Percentiles rank a stretch among this genome's conserved stretches.
These are phyloP conservation scores for Bombus pascuorum DNA, from an alignment of 1,140 invertebrate species.

Conservation along the genomic window DNA sequence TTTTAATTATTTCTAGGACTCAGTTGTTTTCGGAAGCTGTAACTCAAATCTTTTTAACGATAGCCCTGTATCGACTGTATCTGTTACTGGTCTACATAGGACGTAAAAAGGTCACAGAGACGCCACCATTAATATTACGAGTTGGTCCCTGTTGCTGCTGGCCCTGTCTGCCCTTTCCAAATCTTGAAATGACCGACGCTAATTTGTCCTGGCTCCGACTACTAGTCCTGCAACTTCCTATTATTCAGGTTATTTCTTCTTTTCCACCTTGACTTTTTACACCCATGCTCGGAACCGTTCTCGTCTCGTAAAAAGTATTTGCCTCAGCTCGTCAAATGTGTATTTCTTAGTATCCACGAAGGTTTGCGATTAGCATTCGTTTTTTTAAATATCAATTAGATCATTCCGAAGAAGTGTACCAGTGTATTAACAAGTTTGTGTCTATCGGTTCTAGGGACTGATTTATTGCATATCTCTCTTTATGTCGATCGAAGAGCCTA, in stretches of 20 bases:
- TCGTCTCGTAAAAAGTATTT: neutral
- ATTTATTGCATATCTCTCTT: conserved; percentile 74
- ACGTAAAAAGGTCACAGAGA: conserved; percentile 70
- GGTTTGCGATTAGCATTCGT: too few relatives aligned
- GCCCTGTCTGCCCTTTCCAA: conserved; percentile 80
- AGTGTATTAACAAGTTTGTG: neutral
- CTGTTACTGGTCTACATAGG: conserved; percentile 77
- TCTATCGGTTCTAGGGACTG: conserved; percentile 68
- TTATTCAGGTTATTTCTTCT: conserved; percentile 76
- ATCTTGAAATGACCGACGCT: conserved; percentile 74
- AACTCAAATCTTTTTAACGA: conserved; percentile 77
- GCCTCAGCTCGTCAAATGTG: too few relatives aligned
- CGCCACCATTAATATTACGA: conserved; percentile 72
- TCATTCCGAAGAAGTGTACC: too few relatives aligned
- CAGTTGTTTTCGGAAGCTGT: conserved; percentile 78
- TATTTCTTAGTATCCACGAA: too few relatives aligned
- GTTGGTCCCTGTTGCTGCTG: conserved; percentile 81
- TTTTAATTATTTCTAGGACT: conserved; percentile 63
- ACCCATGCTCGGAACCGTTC: neutral
- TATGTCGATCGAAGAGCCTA: conserved; percentile 74
- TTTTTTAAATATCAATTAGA: too few relatives aligned
- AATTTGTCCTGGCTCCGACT: conserved; percentile 79
- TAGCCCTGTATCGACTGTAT: conserved; percentile 79
- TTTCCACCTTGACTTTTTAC: neutral
- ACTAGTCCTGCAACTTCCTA: conserved; percentile 77